Base-by-base conservation (phyloP, 2,888 invertebrate species). In the Hoplodrina ambigua region DNA sequence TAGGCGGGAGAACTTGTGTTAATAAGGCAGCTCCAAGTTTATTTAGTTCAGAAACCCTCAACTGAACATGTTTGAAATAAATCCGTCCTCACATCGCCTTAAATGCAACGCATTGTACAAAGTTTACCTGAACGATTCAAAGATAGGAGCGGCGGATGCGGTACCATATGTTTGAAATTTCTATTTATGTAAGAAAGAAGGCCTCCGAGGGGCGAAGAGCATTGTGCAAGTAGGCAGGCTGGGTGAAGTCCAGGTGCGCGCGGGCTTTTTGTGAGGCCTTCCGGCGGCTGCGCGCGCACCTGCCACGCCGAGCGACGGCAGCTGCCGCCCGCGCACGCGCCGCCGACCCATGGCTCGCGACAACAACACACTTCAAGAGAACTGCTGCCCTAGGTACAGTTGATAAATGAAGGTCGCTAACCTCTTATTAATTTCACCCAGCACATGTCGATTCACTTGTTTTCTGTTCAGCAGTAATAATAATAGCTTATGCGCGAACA, bases 281-380 rank as follows among this genome's bases (percentile, higher is more conserved):
- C 95, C 94, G 93, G 90, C 93, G 94, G 95, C 95, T 95, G 96
- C 94, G 91, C 87, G 91, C 90, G 91, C 96, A 94, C 92, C 94
- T 93, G 94, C 93, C 93, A 86, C 84, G 84, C 89, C 54, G 85
- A 25, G 5, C 6, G 49, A 82, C 84, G 61, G 62, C 95, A 92
- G 94, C 94, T 94, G 95, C 93, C 92, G 88, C 91, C 90, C 88
- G 91, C 84, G 80, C 78, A 67, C 80, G 70, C 83, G 71, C 74
- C 59, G 57, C 63, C 37, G 13, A 13, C 11, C 5, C 46, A 11
- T 30, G 25, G 60, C 58, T 50, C 54, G 55, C 61, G 44, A 62
- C 72, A 46, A 46, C 56, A 61, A 64, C 62, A 58, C 62, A 64
- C 68, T 75, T 67, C 65, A 70, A 70, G 67, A 68, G 66, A 57